phyloP scores from a whole-genome alignment of 2,113 vertebrate genomes.

The Pyxicephalus adspersus region DNA sequence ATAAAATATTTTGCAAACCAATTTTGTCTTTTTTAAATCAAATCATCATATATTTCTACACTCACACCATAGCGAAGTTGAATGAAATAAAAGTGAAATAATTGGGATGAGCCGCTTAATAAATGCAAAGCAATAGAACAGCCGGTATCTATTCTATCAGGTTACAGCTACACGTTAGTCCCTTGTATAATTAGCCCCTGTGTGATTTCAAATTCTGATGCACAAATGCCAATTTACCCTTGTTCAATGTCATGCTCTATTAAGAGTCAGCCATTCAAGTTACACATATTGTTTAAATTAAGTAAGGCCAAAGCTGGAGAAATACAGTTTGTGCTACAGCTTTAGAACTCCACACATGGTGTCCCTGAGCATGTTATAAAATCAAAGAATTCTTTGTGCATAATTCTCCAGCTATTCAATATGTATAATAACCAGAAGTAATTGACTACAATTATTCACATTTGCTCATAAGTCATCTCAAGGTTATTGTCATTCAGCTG shows the following conservation, averaged over 20 bases:
- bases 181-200: slow-evolving; percentile 35
- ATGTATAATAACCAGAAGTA: slow-evolving; percentile 9
- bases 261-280: slow-evolving; percentile 17
- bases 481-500: slow-evolving; percentile 6
- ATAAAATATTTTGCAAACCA: too few relatives aligned
- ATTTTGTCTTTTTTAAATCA: too few relatives aligned
- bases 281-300: slow-evolving; percentile 42
- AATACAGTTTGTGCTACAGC: neutral
- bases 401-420: neutral
- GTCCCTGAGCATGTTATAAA: slow-evolving; percentile 6
- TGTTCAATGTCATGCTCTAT: slow-evolving; percentile 46
- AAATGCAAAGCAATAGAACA: slow-evolving; percentile 21
- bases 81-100: slow-evolving; percentile 19
- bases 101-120: slow-evolving; percentile 40
- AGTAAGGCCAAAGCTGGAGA: neutral
- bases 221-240: slow-evolving; percentile 39
- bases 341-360: neutral
- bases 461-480: neutral
- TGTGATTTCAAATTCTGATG: slow-evolving; percentile 44
- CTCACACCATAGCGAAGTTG: neutral
- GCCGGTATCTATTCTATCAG: slow-evolving; percentile 22
- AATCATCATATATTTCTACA: neutral
- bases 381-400: neutral
- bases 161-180: slow-evolving; percentile 18
- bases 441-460: neutral